These are phyloP conservation scores for Lepidochitona cinerea DNA, from an alignment of 2,888 invertebrate genomes.

Conservation along the genomic window DNA sequence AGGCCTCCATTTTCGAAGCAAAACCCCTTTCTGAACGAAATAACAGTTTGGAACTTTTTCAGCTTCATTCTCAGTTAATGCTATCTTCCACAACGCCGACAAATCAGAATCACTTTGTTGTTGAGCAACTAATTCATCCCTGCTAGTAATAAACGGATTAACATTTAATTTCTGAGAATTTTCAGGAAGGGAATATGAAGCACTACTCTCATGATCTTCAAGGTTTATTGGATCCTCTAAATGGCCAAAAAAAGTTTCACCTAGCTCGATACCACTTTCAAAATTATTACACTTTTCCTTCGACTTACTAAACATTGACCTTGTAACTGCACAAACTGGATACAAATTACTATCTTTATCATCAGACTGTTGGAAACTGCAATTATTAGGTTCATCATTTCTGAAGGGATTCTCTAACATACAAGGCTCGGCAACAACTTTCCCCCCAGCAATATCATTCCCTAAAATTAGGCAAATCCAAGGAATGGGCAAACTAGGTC, in stretches of 20 bases:
- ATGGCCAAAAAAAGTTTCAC: neutral
- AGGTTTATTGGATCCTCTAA: no score
- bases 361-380: no score
- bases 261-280: neutral
- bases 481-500: constrained; percentile 20
- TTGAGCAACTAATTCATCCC: neutral
- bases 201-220: no score
- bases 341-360: neutral
- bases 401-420: neutral
- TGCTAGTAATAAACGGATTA: neutral
- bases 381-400: neutral
- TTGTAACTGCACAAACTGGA: constrained; percentile 13
- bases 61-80: neutral
- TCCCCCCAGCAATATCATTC: constrained; percentile 26
- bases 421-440: constrained; percentile 17
- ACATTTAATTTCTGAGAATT: neutral
- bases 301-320: neutral
- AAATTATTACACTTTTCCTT: neutral
- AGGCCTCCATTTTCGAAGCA: constrained; percentile 28
- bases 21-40: constrained; percentile 16
- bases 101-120: neutral
- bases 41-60: constrained; percentile 1
- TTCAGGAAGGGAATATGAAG: neutral
- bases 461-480: constrained; percentile 28
- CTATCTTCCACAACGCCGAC: neutral